Conservation (phyloP, 37 sponge, comb jelly and placozoan genomes). For the Hexactinellida sp. region DNA sequence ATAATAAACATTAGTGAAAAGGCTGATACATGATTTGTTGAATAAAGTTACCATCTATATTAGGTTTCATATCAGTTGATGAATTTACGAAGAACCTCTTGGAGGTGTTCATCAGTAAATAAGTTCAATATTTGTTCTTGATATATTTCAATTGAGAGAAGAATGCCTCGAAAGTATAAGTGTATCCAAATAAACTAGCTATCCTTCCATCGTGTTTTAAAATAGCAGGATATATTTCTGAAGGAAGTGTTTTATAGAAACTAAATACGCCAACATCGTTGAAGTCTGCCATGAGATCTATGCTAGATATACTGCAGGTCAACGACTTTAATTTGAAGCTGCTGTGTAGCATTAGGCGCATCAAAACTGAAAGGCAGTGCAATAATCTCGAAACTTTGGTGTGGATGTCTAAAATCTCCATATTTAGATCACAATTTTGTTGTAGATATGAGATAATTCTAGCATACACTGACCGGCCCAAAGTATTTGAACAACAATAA, state of each 20-base stretch:
- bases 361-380: neutral
- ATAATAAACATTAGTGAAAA: no score
- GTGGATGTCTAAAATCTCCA: neutral
- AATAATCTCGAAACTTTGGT: neutral
- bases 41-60: no score
- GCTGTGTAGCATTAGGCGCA: neutral
- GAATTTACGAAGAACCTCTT: no score
- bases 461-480: no score
- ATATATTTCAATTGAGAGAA: neutral
- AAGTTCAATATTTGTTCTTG: neutral
- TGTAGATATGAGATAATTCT: neutral
- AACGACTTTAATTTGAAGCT: neutral
- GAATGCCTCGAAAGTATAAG: neutral
- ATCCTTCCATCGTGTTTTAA: neutral
- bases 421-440: neutral
- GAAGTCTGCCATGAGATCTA: neutral
- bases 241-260: neutral
- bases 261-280: neutral
- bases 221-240: neutral
- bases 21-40: no score
- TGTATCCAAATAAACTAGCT: neutral
- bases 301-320: neutral
- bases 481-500: no score
- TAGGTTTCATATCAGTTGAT: no score
- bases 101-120: neutral